Percentiles rank a stretch among this genome's conserved stretches.
Evolutionary conservation across 2,113 vertebrate genomes (phyloP).

Genomic region (Tachysurus fulvidraco): DNA sequence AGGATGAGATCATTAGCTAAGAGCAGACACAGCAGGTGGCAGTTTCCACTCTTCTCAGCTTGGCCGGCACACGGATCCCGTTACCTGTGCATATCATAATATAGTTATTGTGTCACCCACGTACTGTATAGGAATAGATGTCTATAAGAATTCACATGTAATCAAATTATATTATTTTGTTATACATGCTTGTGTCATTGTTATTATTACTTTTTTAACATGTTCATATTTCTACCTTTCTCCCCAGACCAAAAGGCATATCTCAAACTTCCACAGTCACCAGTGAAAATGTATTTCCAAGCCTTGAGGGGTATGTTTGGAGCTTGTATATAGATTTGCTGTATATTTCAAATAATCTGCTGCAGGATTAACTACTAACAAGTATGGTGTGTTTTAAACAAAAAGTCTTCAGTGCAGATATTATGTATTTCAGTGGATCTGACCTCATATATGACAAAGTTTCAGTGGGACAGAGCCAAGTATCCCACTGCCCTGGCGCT

Average conservation of each 20-base stretch:
- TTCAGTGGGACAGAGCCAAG: constrained; percentile 98
- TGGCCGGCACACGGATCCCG: background rate
- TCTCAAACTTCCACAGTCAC: constrained; percentile 55
- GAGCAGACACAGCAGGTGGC: constrained; percentile 38
- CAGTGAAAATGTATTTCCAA: constrained; percentile 64
- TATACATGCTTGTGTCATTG: background rate
- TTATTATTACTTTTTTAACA: background rate
- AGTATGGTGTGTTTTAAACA: background rate
- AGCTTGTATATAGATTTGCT: background rate
- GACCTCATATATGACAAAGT: constrained; percentile 83
- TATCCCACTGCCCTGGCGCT: constrained; percentile 87
- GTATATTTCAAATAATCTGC: background rate
- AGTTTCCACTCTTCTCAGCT: constrained; percentile 32
- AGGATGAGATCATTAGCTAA: constrained; percentile 55
- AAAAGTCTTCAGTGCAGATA: background rate
- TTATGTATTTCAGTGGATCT: constrained; percentile 78
- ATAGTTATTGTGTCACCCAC: background rate
- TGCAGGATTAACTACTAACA: background rate
- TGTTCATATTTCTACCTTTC: background rate
- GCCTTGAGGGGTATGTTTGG: constrained; percentile 65
- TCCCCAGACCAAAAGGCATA: constrained; percentile 59
- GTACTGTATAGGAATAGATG: background rate
- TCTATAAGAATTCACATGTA: background rate
- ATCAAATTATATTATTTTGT: background rate
- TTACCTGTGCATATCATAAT: constrained; percentile 12